Evolutionary conservation across 2,113 vertebrate species (phyloP), one percentile per base, ranked within the genome.

Genomic region (Ptilonorhynchus violaceus): DNA sequence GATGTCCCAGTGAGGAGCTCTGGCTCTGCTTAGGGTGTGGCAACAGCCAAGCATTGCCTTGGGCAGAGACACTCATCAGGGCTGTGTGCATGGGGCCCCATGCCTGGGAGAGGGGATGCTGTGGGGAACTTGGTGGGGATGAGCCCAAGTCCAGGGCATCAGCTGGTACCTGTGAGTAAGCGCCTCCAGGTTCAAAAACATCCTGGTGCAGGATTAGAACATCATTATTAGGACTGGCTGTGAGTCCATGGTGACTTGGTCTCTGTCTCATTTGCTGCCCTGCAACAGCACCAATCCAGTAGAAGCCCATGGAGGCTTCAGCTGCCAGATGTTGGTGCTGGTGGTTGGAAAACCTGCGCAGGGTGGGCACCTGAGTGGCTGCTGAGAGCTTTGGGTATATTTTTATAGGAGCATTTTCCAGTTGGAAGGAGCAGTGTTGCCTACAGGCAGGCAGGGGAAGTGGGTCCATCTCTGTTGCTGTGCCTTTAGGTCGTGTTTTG

Each of bases 311-410:
- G 37, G 46, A 37, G 50, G n/a, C 31, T 59, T 55, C 35, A 55
- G 67, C 23, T 47, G 44, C 22, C 31, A 59, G 67, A 31, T 7
- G 19, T 68, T 1, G 1, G n/a, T 30, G 33, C 33, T 41, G 41
- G 35, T 5, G 2, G 49, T 23, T 44, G 46, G 28, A 78, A 27
- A 63, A 31, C 3, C 64, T 62, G 37, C 22, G 27, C 0, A 0
- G 53, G 62, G 8, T 1, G 1, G 64, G 46, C 0, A 2, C 13
- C 73, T 13, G 25, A 41, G 44, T 2, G 3, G 30, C 46, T 2
- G 1, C n/a, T 2, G 2, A 55, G 64, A 66, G 41, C 11, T 50
- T 73, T 0, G 1, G n/a, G 15, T 39, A 0, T 69, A 9, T 58
- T 86, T 89, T 74, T 53, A 2, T 31, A 30, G 76, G 31, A 79